These are phyloP conservation scores for Clinocottus analis DNA, from an alignment of 2,113 vertebrate genomes.

Conservation along the genomic window DNA sequence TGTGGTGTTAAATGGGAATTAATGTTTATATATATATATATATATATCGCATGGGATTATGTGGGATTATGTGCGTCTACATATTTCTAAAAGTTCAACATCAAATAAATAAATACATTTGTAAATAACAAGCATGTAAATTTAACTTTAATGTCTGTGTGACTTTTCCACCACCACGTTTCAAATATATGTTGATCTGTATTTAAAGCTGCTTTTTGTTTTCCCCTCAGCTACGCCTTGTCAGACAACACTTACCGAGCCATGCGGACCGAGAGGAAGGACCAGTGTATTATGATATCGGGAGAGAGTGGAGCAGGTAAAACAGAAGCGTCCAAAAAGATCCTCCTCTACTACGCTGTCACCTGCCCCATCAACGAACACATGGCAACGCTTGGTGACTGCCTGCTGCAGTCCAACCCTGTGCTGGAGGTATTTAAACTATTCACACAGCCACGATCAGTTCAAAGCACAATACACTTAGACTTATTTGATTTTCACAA, in stretches of 20 bases:
- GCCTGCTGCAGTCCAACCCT: constrained; percentile 93
- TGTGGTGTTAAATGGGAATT: background rate
- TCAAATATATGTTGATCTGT: constrained; percentile 8
- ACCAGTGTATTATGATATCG: constrained; percentile 96
- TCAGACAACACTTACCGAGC: constrained; percentile 95
- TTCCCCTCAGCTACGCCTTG: constrained; percentile 87
- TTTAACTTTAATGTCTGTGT: background rate
- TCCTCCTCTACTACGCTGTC: constrained; percentile 94
- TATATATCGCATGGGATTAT: too few relatives aligned
- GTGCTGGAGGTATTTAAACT: constrained; percentile 90
- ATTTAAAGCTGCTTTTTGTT: constrained; percentile 10
- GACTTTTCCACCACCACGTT: background rate
- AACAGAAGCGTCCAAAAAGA: constrained; percentile 95
- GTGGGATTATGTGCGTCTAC: background rate
- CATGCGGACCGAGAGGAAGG: constrained; percentile 89
- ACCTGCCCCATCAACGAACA: constrained; percentile 91
- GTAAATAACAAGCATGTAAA: background rate
- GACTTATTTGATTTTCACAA: background rate
- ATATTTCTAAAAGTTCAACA: background rate
- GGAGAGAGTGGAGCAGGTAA: constrained; percentile 98
- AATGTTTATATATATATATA: too few relatives aligned
- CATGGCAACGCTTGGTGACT: constrained; percentile 89
- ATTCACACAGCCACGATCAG: background rate
- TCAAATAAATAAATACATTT: background rate
- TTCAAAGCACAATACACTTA: background rate